Evolutionary conservation across 2,113 vertebrate species (phyloP).

Genomic region (Salvelinus alpinus): DNA sequence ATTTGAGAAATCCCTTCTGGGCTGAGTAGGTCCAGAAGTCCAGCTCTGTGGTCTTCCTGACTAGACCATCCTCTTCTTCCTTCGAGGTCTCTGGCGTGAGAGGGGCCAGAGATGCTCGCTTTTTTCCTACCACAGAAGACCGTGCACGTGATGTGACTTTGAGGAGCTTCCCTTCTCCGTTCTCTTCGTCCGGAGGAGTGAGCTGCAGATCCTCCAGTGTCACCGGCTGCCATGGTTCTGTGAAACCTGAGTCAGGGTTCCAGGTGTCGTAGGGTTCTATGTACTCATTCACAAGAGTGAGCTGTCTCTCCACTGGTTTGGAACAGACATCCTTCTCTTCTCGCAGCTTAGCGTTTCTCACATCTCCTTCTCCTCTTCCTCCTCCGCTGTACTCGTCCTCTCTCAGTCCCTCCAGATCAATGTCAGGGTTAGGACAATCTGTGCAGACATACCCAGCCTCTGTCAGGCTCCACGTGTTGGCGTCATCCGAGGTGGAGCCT

Average conservation of each 20-base stretch:
- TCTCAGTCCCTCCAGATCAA: constrained; percentile 40
- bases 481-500: constrained; percentile 58
- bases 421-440: constrained; percentile 35
- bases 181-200: constrained; percentile 63
- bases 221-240: constrained; percentile 54
- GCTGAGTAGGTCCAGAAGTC: constrained; percentile 69
- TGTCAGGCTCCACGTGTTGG: constrained; percentile 73
- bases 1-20: constrained; percentile 68
- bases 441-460: constrained; percentile 61
- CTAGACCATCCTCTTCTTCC: constrained; percentile 62
- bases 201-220: constrained; percentile 60
- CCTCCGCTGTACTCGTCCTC: constrained; percentile 22
- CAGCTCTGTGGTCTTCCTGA: constrained; percentile 38
- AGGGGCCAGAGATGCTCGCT: constrained; percentile 43
- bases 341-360: not conserved
- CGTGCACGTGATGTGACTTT: no score
- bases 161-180: constrained; percentile 22
- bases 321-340: constrained; percentile 38
- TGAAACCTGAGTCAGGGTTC: constrained; percentile 41
- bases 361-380: constrained; percentile 11
- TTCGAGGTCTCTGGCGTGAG: constrained; percentile 69
- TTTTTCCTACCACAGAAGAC: not conserved
- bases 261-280: constrained; percentile 52
- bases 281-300: constrained; percentile 62
- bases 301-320: constrained; percentile 54